Base-by-base conservation (phyloP, 64 coral and sea anemone genomes). In the Stylophora pistillata region DNA sequence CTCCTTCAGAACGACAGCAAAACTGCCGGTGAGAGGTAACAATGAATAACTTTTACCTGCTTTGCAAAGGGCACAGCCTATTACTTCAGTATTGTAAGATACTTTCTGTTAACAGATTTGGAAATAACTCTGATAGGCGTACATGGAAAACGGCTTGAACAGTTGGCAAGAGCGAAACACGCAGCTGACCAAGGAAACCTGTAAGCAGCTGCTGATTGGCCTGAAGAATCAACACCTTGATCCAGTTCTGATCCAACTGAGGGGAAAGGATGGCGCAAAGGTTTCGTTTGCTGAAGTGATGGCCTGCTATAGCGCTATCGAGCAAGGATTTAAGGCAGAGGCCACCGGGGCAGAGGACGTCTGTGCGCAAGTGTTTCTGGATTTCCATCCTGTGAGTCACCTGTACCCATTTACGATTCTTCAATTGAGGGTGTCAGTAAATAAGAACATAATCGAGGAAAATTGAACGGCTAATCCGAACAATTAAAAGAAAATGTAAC, bases 361-460 rank as follows among this genome's bases (percentile, higher is more conserved):
- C 10, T 86, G 84, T 66, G 94, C 94, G 28, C 81, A 70, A 53
- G 89, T 95, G 1, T 95, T 95, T 47, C 86, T 85, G 58, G 88
- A 88, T 56, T 88, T 91, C 52, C 94, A 95, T 72, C 94, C 94
- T 33, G 94, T 95, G 71, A 95, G 94, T 92, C 23, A n/a, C 11
- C 2, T 60, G 0, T 12, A 60, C 13, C 13, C 4, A 60, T 15
- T 2, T 21, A 68, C 0, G 5, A 68, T 9, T 21, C 17, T 23
- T 64, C 2, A 20, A 2, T 9, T 21, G 61, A 9, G 61, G 3
- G 16, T 23, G 7, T 6, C 15, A n/a, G n/a, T n/a, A n/a, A n/a
- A n/a, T n/a, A n/a, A n/a, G n/a, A n/a, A n/a, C n/a, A n/a, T n/a
- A n/a, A n/a, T n/a, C n/a, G n/a, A n/a, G 18, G 17, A 64, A 23